Base-by-base conservation (phyloP, 2,113 vertebrate species). In the Lutjanus erythropterus region DNA sequence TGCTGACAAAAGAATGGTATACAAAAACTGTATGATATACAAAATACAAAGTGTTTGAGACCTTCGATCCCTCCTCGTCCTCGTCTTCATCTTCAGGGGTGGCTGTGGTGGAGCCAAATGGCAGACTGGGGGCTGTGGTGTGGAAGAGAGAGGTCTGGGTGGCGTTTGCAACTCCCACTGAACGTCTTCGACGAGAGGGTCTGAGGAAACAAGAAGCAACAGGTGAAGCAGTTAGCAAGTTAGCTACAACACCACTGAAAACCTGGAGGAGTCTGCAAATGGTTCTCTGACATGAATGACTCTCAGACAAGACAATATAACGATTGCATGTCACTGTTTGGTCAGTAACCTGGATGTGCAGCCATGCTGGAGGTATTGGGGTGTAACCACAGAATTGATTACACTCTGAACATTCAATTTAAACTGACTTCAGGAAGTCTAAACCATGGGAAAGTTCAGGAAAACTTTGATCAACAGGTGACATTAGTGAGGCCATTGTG, bases 141-240 rank as follows among this genome's bases (percentile, higher is more conserved):
- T 89, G 56, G n/a, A 90, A 75, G 16, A 89, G 71, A 2, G 88
- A 62, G 0, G 44, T 21, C 5, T 81, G 44, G 29, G 96, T 98
- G 88, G 90, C 73, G 0, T 98, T 98, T 1, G 94, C 95, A 4
- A 94, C 71, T 0, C 95, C 95, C 23, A 95, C 92, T 23, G 98
- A 97, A 69, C 98, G 95, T 0, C 97, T 96, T 1, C 94, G 97
- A 4, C 97, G 95, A 0, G 95, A 93, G 0, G 96, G 96, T 87
- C 98, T 99, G 69, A 2, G 35, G 42, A 67, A 68, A 49, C 15
- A 79, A n/a, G 16, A 9, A 25, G 29, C 4, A 52, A 55, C 31
- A 46, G 39, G 42, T 35, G n/a, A 39, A 49, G 75, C 19, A 29
- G 33, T 79, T 31, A 77, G 66, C 6, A 75, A 52, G 35, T 52